Evolutionary conservation across 1,140 invertebrate genomes (phyloP).

Genomic region (Panagrolaimus sp.): DNA sequence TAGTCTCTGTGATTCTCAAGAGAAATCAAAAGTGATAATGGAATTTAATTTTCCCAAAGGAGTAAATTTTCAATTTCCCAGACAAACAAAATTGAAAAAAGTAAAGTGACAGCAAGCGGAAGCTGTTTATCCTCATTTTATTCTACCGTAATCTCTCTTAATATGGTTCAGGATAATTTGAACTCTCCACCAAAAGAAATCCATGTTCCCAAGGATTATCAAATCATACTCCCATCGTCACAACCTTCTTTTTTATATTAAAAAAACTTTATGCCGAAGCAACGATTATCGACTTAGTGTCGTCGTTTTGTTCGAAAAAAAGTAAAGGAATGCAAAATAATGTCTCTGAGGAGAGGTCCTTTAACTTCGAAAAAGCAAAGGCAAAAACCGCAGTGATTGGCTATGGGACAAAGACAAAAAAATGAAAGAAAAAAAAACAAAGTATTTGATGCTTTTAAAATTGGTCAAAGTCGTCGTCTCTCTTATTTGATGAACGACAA

Average conservation of each 20-base stretch:
- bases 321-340: too few relatives aligned
- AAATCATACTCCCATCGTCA: neutral
- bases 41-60: conserved; percentile 9
- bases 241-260: neutral
- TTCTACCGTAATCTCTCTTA: neutral
- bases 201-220: conserved; percentile 1
- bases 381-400: conserved; percentile 2
- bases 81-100: neutral
- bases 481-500: neutral
- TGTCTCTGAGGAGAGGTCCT: neutral
- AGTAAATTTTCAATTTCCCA: conserved; percentile 12
- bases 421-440: neutral
- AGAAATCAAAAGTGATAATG: conserved; percentile 16
- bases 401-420: neutral
- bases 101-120: conserved; percentile 6
- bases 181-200: too few relatives aligned
- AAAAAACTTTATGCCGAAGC: neutral
- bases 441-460: neutral
- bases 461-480: neutral
- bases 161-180: neutral
- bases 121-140: conserved; percentile 9
- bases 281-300: conserved; percentile 12
- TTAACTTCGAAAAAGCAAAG: neutral
- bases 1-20: neutral
- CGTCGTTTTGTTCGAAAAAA: neutral